These are phyloP conservation scores for Pyralis farinalis DNA, from an alignment of 2,888 invertebrate genomes.

Conservation along the genomic window DNA sequence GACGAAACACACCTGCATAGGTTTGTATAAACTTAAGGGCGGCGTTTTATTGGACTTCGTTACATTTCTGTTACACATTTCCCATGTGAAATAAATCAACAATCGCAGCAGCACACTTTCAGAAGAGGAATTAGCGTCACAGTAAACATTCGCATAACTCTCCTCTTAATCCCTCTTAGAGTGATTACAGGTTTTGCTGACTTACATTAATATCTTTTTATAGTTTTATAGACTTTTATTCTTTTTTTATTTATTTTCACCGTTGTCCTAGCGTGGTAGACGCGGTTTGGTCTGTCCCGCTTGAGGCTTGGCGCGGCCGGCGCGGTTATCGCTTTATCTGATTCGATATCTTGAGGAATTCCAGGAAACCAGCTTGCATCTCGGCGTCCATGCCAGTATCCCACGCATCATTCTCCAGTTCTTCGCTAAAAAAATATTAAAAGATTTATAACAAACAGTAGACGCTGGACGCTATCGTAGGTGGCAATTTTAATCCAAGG, in stretches of 20 bases:
- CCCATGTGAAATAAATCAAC: no score
- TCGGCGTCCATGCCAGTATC: slow-evolving; percentile 77
- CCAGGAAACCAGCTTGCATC: slow-evolving; percentile 75
- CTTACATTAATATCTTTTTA: slow-evolving; percentile 45
- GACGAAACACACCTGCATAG: no score
- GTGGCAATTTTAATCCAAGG: no score
- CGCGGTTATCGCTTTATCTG: slow-evolving; percentile 77
- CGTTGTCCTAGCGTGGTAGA: slow-evolving; percentile 44
- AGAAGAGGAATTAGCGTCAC: background rate
- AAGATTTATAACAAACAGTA: no score
- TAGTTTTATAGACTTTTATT: slow-evolving; percentile 60
- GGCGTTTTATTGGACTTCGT: no score
- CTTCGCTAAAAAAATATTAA: slow-evolving; percentile 68
- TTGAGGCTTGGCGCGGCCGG: slow-evolving; percentile 31
- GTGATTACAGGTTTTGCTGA: slow-evolving; percentile 34
- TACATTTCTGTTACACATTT: no score
- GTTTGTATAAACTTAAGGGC: no score
- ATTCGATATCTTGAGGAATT: slow-evolving; percentile 76
- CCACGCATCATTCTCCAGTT: slow-evolving; percentile 73
- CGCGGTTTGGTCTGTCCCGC: slow-evolving; percentile 52
- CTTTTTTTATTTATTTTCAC: slow-evolving; percentile 60
- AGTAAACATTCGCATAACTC: slow-evolving; percentile 1
- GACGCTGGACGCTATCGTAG: no score
- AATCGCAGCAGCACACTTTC: no score
- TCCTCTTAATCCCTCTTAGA: slow-evolving; percentile 23